These are phyloP conservation scores for Congeria kusceri DNA, from an alignment of 2,888 invertebrate genomes.

Conservation along the genomic window DNA sequence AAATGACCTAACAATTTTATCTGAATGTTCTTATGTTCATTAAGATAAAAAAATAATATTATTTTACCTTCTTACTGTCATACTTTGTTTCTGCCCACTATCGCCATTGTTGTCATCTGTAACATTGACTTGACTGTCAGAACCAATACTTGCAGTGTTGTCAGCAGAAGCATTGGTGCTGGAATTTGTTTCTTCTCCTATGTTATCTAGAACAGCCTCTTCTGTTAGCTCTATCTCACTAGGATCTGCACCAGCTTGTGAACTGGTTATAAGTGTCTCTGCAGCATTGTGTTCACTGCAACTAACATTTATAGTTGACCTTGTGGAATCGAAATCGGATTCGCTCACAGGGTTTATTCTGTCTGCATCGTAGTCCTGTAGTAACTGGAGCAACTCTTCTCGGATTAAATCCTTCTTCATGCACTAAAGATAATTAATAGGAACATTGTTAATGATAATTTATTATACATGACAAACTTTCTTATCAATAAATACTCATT, in stretches of 20 bases:
- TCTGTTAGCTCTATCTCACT: no score
- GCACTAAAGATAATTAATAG: constrained; percentile 55
- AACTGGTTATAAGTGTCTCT: no score
- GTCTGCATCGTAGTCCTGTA: constrained; percentile 35
- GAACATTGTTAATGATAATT: background rate
- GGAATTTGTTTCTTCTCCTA: no score
- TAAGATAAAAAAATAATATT: background rate
- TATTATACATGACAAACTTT: background rate
- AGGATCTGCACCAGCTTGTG: no score
- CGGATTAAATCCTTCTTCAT: constrained; percentile 62
- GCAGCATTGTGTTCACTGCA: background rate
- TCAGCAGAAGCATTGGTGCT: background rate
- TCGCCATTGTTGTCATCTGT: background rate
- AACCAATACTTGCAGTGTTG: background rate
- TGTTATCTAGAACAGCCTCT: no score
- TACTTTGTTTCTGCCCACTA: background rate
- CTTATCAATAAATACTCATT: no score
- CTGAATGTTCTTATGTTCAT: no score
- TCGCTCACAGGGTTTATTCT: background rate
- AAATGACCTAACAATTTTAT: no score
- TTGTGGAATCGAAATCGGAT: constrained; percentile 16
- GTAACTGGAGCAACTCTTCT: constrained; percentile 57
- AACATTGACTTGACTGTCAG: background rate
- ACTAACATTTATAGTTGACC: constrained; percentile 6
- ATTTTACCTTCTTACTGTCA: background rate